Base-by-base conservation (phyloP, 2,888 invertebrate genomes). In the Brachylomia viminalis region DNA sequence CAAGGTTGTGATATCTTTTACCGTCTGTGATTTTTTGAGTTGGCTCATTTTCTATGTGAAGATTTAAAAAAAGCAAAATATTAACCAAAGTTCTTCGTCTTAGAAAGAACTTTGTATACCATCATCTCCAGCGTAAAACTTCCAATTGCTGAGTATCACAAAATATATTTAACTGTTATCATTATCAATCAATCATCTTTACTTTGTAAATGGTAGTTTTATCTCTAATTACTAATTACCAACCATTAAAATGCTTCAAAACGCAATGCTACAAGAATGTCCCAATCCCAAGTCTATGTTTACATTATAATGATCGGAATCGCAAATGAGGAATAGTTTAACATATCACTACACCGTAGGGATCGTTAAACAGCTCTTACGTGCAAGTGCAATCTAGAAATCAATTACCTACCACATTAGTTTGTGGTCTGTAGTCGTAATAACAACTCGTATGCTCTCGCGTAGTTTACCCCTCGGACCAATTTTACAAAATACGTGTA, bases 331-430 rank as follows among this genome's bases (percentile, higher is more conserved):
- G 75, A 80, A 74, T 58, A 10, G 30, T 13, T 45, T 38, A 38
- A 30, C 27, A 54, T 59, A 47, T 52, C 62, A 45, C 8, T 13
- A 69, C 56, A 49, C 75, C 54, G 0, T 30, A 42, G 66, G 56
- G 70, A 67, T 62, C 58, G 17, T 67, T 38, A 15, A 72, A n/a
- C 47, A 71, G 42, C 23, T 64, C 17, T 52, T 4, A 58, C 47
- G 61, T 42, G 27, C 27, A 42, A 59, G 13, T 58, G 71, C 52
- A 65, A 65, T 83, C 70, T 56, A 68, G 59, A 77, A 83, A 79
- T 83, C 83, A 79, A 83, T 82, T 72, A 83, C 42, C 17, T 17
- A 49, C 62, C 64, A 33, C 15, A 59, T 52, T 71, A 79, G 70
- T 74, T 78, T 73, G 79, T 74, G 79, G 70, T 79, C 64, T 27